Percentiles rank a stretch among this genome's conserved stretches.
These are phyloP conservation scores for Yasuhikotakia modesta DNA, from an alignment of 2,797 vertebrate species.

Conservation along the genomic window DNA sequence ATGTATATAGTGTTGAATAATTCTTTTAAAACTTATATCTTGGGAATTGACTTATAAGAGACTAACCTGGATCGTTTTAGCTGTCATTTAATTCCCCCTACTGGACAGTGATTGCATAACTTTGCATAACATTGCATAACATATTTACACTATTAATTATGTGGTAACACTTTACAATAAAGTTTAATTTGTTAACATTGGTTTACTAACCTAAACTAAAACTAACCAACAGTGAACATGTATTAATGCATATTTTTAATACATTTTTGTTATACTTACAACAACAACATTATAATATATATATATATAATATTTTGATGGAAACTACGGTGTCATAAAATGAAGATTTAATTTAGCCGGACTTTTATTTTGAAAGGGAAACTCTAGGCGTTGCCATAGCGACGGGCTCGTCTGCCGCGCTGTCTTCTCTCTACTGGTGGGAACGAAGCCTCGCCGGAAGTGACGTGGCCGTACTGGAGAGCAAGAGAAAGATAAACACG, in stretches of 20 bases:
- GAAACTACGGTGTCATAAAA: neutral
- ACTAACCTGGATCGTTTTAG: neutral
- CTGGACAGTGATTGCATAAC: slow-evolving; percentile 3
- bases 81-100: slow-evolving; percentile 38
- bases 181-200: too few species aligned
- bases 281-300: neutral
- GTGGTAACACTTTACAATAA: too few species aligned
- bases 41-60: neutral
- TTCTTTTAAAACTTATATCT: neutral
- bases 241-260: too few species aligned
- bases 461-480: slow-evolving; percentile 84
- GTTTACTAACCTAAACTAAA: too few species aligned
- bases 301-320: neutral
- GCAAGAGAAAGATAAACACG: slow-evolving; percentile 84
- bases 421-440: slow-evolving; percentile 46
- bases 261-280: too few species aligned
- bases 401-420: neutral
- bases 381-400: slow-evolving; percentile 1
- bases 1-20: neutral
- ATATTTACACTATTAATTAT: too few species aligned
- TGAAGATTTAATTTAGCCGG: too few species aligned
- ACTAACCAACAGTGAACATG: too few species aligned
- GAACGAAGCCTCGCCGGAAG: slow-evolving; percentile 76
- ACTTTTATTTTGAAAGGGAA: slow-evolving; percentile 43
- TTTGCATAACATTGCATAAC: too few species aligned